Conservation (phyloP, 37 sponge, comb jelly and placozoan genomes). For the Cliona cf. orientalis region DNA sequence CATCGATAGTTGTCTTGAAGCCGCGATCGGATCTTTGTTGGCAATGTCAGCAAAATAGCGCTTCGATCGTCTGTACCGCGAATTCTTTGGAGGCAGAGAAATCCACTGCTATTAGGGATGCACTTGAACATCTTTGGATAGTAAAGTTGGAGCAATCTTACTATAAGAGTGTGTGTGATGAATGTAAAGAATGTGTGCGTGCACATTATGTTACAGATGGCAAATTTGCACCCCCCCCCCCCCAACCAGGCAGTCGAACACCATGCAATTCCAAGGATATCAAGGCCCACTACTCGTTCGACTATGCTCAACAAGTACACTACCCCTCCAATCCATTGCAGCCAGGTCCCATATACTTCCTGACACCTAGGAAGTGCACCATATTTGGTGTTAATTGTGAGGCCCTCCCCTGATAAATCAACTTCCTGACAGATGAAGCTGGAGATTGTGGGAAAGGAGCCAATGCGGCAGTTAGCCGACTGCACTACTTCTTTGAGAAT, state of each 20-base stretch:
- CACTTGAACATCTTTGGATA: slow-evolving; percentile 16
- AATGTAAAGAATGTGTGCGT: neutral
- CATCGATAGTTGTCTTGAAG: slow-evolving; percentile 9
- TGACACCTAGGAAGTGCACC: slow-evolving; percentile 57
- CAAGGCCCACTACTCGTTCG: no score
- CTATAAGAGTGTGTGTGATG: slow-evolving; percentile 6
- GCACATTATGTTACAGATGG: neutral
- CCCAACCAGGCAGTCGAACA: no score
- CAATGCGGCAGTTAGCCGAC: neutral
- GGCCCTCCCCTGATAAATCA: slow-evolving; percentile 43
- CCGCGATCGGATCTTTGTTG: slow-evolving; percentile 42
- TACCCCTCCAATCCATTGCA: no score
- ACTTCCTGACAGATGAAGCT: slow-evolving; percentile 26
- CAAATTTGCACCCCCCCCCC: no score
- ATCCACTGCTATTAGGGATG: no score
- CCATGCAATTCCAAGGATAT: no score
- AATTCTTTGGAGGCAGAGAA: slow-evolving; percentile 19
- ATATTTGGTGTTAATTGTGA: slow-evolving; percentile 72
- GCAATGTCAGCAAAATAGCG: slow-evolving; percentile 31
- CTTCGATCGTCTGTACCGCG: slow-evolving; percentile 2
- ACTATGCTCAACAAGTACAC: no score
- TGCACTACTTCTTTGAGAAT: slow-evolving; percentile 6
- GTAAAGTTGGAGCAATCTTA: slow-evolving; percentile 5
- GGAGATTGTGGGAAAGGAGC: slow-evolving; percentile 14
- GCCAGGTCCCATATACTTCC: no score